Base-by-base conservation (phyloP, 2,797 vertebrate genomes). In the Luscinia luscinia region DNA sequence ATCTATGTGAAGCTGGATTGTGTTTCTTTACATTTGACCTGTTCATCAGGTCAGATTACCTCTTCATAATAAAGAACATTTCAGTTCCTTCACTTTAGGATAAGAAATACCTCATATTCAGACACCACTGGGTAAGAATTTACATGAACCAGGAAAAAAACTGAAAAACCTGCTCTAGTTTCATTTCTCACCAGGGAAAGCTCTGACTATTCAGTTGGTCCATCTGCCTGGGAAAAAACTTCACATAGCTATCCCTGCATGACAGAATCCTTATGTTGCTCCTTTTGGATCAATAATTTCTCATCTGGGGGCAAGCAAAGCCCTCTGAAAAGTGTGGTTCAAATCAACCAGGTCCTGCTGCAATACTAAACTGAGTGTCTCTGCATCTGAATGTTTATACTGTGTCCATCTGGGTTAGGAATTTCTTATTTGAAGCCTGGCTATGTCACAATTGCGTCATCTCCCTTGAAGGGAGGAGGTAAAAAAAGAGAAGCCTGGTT, bases 231-330 rank as follows among this genome's bases (percentile, higher is more conserved):
- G 38, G 30, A 90, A 78, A 93, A 93, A 86, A 34, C 26, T 77
- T 64, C 38, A 62, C 3, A 38, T 28, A 59, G 84, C 68, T 89
- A 52, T 54, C 52, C 64, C 32, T 59, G 64, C 38, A 40, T 73
- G 77, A 93, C 51, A 84, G 66, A 83, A 84, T 94, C 94, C 90
- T 95, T 81, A 73, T 32, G 89, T 62, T 91, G 46, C 41, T 96
- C 80, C 64, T 63, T 85, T 96, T 94, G 84, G 92, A 95, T 93
- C 92, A 93, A 94, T 93, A 87, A 90, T 93, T 95, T 92, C 90
- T 90, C 94, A 77, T 93, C 12, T 94, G 58, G 84, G 69, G 59
- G 41, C 66, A 68, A 84, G 57, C 28, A 73, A 95, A 72, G 59
- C 76, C 77, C 79, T 66, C 58, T 59, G 57, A 86, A 87, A 89